Percentiles rank a stretch among this genome's conserved stretches.
Conservation (phyloP, 2,113 vertebrate genomes). For the Ictidomys tridecemlineatus region DNA sequence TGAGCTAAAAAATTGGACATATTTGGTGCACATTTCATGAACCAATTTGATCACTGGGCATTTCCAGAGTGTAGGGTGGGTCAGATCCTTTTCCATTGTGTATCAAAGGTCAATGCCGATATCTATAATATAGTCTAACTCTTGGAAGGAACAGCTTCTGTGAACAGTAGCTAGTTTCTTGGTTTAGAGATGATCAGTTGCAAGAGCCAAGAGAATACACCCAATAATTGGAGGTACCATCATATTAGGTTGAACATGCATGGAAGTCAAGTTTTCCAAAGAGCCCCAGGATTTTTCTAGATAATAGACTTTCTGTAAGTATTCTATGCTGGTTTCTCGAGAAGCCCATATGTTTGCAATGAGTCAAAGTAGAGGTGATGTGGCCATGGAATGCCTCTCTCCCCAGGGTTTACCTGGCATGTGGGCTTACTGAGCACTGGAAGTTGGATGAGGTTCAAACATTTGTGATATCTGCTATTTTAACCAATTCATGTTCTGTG, state of each 20-base stretch:
- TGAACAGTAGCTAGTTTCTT: background rate
- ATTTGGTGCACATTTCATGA: background rate
- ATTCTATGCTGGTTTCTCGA: background rate
- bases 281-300: background rate
- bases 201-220: background rate
- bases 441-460: background rate
- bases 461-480: background rate
- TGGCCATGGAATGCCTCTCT: background rate
- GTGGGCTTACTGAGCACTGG: background rate
- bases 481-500: background rate
- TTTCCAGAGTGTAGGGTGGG: background rate
- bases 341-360: background rate
- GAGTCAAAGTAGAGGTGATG: background rate
- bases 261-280: background rate
- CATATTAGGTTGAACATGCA: background rate
- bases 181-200: background rate
- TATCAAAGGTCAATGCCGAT: background rate
- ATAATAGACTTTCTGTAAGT: background rate
- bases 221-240: background rate
- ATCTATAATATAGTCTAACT: background rate
- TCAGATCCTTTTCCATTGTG: background rate
- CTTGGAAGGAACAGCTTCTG: background rate
- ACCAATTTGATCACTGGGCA: background rate
- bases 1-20: background rate
- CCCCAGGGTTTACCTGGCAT: background rate